phyloP scores from a whole-genome alignment of 2,113 vertebrate species.

The Ptilonorhynchus violaceus region DNA sequence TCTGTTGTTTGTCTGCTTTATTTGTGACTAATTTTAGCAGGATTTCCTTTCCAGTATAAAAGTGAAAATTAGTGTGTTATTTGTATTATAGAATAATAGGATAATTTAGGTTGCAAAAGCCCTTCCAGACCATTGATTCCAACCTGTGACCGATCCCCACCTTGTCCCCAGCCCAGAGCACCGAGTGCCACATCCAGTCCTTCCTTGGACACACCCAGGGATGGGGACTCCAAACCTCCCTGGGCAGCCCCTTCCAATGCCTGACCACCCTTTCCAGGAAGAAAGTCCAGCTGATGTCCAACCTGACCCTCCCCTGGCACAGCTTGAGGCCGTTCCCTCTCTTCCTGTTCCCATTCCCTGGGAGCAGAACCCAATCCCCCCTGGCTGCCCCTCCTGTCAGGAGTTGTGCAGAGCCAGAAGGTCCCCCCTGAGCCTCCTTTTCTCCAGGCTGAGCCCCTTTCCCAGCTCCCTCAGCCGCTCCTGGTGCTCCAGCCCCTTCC shows the following conservation, averaged over 20 bases:
- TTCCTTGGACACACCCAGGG: background rate
- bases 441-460: too few relatives aligned
- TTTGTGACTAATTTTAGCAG: background rate
- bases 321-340: background rate
- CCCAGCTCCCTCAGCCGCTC: too few relatives aligned
- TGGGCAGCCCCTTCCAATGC: background rate
- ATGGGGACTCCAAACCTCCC: background rate
- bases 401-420: too few relatives aligned
- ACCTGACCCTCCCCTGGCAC: background rate
- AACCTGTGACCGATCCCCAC: accelerated
- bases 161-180: background rate
- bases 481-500: too few relatives aligned
- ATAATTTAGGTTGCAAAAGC: background rate
- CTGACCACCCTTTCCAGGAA: background rate
- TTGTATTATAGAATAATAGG: background rate
- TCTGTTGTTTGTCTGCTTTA: background rate
- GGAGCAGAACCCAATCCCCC: accelerated
- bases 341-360: background rate
- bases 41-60: background rate
- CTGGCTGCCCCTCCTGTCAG: too few relatives aligned
- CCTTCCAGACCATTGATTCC: background rate
- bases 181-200: background rate
- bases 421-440: too few relatives aligned
- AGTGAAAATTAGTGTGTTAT: background rate
- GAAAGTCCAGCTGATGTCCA: background rate